phyloP scores from a whole-genome alignment of 2,113 vertebrate genomes.

The Helogale parvula region DNA sequence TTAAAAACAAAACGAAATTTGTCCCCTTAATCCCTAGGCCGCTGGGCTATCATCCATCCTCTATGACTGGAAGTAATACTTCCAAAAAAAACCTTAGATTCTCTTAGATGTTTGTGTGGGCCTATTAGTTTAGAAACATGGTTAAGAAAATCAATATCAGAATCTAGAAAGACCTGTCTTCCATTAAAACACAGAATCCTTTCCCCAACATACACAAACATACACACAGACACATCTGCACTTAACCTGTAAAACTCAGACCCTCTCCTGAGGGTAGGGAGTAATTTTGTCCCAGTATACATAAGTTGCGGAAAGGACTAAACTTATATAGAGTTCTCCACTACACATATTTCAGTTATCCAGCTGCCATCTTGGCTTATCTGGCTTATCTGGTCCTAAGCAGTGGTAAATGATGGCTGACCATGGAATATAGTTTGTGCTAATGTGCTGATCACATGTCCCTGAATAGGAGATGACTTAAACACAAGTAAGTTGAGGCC shows the following conservation, averaged over 20 bases:
- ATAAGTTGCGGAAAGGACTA: background rate
- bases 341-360: background rate
- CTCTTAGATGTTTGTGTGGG: background rate
- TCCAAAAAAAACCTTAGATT: background rate
- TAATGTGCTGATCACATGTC: background rate
- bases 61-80: background rate
- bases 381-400: background rate
- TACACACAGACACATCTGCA: background rate
- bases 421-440: background rate
- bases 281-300: background rate
- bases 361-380: background rate
- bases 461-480: background rate
- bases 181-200: background rate
- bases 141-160: slow-evolving; percentile 25
- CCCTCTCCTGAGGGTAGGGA: background rate
- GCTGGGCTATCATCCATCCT: background rate
- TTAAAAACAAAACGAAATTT: slow-evolving; percentile 48
- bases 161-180: background rate
- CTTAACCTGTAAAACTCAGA: slow-evolving; percentile 40
- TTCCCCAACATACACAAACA: background rate
- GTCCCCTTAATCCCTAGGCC: background rate
- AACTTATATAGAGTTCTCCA: background rate
- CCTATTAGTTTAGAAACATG: background rate
- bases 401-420: background rate
- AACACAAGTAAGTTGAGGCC: background rate